A percentile compares a stretch with the other conserved stretches of the same genome.
phyloP scores from a whole-genome alignment of 2,113 vertebrate species.

The Misgurnus mizolepis region DNA sequence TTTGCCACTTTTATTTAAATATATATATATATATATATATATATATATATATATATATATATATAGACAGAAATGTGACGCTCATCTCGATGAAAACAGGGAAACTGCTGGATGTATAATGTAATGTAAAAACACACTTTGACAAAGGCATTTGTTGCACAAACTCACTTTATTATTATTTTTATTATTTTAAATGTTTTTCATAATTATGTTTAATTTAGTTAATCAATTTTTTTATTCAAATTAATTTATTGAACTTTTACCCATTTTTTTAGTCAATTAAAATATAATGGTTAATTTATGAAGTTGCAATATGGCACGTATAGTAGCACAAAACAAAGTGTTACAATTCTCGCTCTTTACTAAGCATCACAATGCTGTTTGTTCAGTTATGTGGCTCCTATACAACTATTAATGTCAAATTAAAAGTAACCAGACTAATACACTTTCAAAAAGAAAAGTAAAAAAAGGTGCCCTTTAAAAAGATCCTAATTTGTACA shows the following conservation, averaged over 20 bases:
- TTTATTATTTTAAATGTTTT: too few relatives aligned
- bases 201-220: too few relatives aligned
- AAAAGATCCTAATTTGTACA: not conserved
- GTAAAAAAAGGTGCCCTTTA: not conserved
- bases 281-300: too few relatives aligned
- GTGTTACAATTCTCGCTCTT: not conserved
- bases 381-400: not conserved
- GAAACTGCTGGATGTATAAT: too few relatives aligned
- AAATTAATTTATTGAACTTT: too few relatives aligned
- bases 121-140: too few relatives aligned
- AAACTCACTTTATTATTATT: too few relatives aligned
- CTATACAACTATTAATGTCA: not conserved
- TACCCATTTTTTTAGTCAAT: too few relatives aligned
- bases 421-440: slow-evolving; percentile 19
- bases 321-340: too few relatives aligned
- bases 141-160: too few relatives aligned
- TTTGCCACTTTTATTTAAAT: not conserved
- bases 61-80: not conserved
- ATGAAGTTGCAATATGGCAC: too few relatives aligned
- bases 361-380: not conserved
- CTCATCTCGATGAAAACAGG: not conserved
- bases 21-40: not conserved
- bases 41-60: not conserved
- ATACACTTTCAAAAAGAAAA: not conserved
- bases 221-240: too few relatives aligned